Evolutionary conservation across 2,888 invertebrate genomes (phyloP), one percentile per base, ranked within the genome.

Genomic region (Tipula helvola): DNA sequence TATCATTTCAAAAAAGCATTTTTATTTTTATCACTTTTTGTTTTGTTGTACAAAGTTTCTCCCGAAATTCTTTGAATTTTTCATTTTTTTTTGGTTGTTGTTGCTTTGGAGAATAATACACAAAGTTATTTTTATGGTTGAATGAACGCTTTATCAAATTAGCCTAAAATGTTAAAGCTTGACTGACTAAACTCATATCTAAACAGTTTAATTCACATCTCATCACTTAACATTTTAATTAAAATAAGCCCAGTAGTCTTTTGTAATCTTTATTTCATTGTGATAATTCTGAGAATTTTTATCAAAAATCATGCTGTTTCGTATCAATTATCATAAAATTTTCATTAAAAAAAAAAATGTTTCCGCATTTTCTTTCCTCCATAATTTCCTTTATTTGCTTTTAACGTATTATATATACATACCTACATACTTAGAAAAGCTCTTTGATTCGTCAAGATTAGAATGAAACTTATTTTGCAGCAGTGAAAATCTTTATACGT

Each of bases 241-340:
- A 71, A 71, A 71, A 71, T 71, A 71, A 71, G 71, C 71, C 71
- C 71, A 71, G 12, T 18, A 71, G 71, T 71, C 28, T 71, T 71
- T 28, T 28, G 8, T 71, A 71, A 71, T 71, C 71, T 71, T 28
- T 71, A 71, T 71, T 71, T 71, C 71, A 71, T 71, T 71, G 71
- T 71, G 71, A 71, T 71, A 71, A 71, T 71, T 71, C 71, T 71
- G 71, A 28, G 71, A 71, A 71, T 71, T 71, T 28, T 71, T 71
- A 28, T 71, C 28, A 28, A 71, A 28, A 71, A 71, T 71, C 71
- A 71, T 71, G 71, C 71, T 71, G 71, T 71, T 71, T 71, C 71
- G 71, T 71, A 71, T 71, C 71, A 71, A 71, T 71, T 71, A 71
- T 71, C 71, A 71, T 71, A 71, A 71, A 71, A 71, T 71, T 71